Base-by-base conservation (phyloP, 2,888 invertebrate species). In the Caenorhabditis sp. region DNA sequence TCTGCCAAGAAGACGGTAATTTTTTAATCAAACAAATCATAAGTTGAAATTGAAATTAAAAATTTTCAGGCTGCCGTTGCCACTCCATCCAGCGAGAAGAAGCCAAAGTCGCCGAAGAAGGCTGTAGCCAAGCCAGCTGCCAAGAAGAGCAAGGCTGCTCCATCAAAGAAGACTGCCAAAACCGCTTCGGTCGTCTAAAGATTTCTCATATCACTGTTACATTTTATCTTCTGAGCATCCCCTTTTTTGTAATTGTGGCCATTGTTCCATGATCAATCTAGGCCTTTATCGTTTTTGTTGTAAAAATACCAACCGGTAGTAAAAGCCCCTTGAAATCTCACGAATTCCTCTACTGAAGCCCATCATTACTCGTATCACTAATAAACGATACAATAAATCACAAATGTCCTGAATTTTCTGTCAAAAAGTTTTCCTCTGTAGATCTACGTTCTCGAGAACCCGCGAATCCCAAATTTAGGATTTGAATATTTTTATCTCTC, bases 291-390 rank as follows among this genome's bases (percentile, higher is more conserved):
- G 49, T 28, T 74, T 54, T 26, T 74, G 28, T 64, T 74, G 63
- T 64, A 74, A 64, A 35, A 35, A 54, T 74, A 74, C 74, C 74
- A 41, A 19, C 19, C 19, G 74, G 74, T 74, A 74, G 63, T 74
- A 74, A 64, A 74, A 19, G 41, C 51, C 12, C 38, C 54, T 10
- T 16, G 10, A 3, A 24, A 54, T 61, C 22, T 54, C 64, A 63
- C 19, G 19, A 24, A 35, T 41, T 41, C 26, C 38, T 26, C 6
- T 2, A 38, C 38, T 58, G 38, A 41, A 56, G 35, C 54, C 26
- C 49, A n/a, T 28, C n/a, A 7, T 24, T 47, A 14, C 38, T 41
- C 24, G 38, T 41, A 38, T 41, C 38, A 24, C 41, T 72, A 59
- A 63, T 73, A 54, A 74, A 64, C 16, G 73, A 63, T 51, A 63